Conservation (phyloP, 2,888 invertebrate genomes). For the Rotaria magnacalcarata region DNA sequence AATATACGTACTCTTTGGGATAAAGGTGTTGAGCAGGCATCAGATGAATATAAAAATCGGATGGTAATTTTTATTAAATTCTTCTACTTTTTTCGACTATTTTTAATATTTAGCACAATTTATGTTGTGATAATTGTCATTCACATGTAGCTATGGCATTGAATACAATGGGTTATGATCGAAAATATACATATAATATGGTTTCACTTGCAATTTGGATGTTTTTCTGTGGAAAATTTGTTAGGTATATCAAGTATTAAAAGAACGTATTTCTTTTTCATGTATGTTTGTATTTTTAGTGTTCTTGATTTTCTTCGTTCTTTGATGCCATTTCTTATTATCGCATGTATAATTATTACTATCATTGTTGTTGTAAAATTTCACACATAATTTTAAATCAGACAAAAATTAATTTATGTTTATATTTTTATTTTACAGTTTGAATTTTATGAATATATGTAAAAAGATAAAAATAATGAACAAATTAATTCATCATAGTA, state of each 20-base stretch:
- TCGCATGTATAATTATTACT: conserved; percentile 49
- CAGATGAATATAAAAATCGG: conserved; percentile 83
- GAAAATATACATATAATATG: conserved; percentile 82
- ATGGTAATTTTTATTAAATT: conserved; percentile 65
- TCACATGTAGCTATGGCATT: conserved; percentile 90
- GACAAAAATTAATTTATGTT: background rate
- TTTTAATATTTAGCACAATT: conserved; percentile 71
- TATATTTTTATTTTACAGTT: too few relatives aligned
- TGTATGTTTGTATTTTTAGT: conserved; percentile 57
- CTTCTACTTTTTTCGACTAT: too few relatives aligned
- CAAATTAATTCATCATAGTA: too few relatives aligned
- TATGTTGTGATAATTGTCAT: conserved; percentile 95
- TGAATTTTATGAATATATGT: background rate
- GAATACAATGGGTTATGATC: conserved; percentile 80
- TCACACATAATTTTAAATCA: background rate
- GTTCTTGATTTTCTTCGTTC: conserved; percentile 71
- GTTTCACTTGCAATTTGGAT: conserved; percentile 75
- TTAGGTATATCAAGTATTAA: conserved; percentile 63
- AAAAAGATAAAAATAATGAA: background rate
- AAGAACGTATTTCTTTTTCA: background rate
- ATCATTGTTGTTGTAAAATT: background rate
- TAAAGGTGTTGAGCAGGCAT: conserved; percentile 78
- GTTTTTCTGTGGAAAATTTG: conserved; percentile 74
- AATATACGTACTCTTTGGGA: conserved; percentile 76
- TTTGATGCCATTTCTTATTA: conserved; percentile 72